Conservation (phyloP, 1,140 invertebrate genomes). For the Camponotus floridanus region DNA sequence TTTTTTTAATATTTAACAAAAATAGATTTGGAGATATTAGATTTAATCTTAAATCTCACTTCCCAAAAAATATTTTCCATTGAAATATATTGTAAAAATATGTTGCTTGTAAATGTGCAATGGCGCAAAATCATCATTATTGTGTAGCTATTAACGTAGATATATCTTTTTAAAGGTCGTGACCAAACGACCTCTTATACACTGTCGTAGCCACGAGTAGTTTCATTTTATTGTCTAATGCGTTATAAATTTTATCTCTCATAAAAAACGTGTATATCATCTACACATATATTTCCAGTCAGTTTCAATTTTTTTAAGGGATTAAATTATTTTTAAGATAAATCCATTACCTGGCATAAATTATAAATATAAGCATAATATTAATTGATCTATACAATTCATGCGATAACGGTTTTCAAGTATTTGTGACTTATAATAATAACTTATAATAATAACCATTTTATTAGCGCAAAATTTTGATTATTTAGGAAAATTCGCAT, state of each 20-base stretch:
- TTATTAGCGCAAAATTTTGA: not conserved
- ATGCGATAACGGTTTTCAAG: not conserved
- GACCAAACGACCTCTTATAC: slow-evolving; percentile 63
- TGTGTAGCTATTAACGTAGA: slow-evolving; percentile 56
- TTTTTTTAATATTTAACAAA: not conserved
- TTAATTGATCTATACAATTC: not conserved
- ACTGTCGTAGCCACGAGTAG: slow-evolving; percentile 72
- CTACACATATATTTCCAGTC: not conserved
- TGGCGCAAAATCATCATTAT: slow-evolving; percentile 62
- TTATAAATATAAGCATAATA: not conserved
- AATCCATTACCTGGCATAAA: not conserved
- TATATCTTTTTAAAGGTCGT: slow-evolving; percentile 73
- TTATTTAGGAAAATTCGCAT: not conserved
- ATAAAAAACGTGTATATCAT: not conserved
- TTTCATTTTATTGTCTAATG: slow-evolving; percentile 15
- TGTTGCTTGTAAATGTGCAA: slow-evolving; percentile 28
- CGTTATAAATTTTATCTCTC: not conserved
- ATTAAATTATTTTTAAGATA: not conserved
- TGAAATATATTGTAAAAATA: not conserved
- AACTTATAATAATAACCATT: not conserved
- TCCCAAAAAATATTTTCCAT: not conserved
- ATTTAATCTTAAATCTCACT: not conserved
- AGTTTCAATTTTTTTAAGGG: not conserved
- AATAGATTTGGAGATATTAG: not conserved
- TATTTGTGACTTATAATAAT: not conserved